These are phyloP conservation scores for Spisula solida DNA, from an alignment of 2,888 invertebrate genomes.

Conservation along the genomic window DNA sequence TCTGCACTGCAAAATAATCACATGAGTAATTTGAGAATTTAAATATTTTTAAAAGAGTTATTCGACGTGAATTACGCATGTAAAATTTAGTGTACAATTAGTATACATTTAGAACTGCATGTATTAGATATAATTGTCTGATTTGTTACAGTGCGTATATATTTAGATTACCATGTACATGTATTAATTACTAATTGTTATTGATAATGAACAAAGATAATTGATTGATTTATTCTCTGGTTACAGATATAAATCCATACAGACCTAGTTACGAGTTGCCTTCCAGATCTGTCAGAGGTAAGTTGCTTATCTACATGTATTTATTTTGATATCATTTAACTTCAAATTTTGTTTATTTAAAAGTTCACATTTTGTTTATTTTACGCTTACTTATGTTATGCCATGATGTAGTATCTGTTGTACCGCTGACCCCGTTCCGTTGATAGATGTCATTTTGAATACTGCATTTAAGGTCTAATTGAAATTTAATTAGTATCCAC, in stretches of 20 bases:
- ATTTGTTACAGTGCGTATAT: neutral
- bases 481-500: too few relatives aligned
- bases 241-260: conserved; percentile 83
- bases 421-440: too few relatives aligned
- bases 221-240: conserved; percentile 10
- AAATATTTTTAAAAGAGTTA: neutral
- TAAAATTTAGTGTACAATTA: neutral
- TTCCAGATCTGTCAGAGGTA: conserved; percentile 69
- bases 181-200: neutral
- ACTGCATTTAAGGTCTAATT: too few relatives aligned
- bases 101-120: neutral
- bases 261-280: conserved; percentile 81
- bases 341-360: conserved; percentile 23
- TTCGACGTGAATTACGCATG: neutral
- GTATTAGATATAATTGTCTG: neutral
- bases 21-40: neutral
- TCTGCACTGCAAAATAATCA: neutral
- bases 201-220: neutral
- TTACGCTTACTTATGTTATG: neutral
- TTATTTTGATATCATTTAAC: neutral
- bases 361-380: conserved; percentile 20
- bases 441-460: too few relatives aligned
- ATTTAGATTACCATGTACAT: neutral
- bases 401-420: neutral
- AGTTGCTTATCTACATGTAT: neutral